Percentiles rank a stretch among this genome's conserved stretches.
These are phyloP conservation scores for Sebastes jordani DNA, from an alignment of 2,797 vertebrate species.

Conservation along the genomic window DNA sequence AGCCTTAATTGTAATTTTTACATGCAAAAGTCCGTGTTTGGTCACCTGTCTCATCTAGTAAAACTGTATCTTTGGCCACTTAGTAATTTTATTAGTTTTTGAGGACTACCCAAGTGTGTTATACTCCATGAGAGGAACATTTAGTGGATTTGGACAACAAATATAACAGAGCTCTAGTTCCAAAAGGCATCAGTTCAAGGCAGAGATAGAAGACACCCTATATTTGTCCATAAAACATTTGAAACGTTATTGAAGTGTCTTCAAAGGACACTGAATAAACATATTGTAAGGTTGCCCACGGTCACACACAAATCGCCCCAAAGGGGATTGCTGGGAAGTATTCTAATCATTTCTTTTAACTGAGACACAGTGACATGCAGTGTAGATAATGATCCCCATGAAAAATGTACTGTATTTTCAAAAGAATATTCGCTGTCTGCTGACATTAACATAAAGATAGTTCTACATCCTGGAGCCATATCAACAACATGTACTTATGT, in stretches of 20 bases:
- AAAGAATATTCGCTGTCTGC: conserved; percentile 75
- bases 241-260: conserved; percentile 71
- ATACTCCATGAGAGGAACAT: neutral
- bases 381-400: conserved; percentile 81
- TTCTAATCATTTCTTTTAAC: conserved; percentile 78
- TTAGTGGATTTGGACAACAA: conserved; percentile 31
- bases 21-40: neutral
- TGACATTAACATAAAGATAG: conserved; percentile 83
- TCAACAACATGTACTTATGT: conserved; percentile 79
- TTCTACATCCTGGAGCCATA: conserved; percentile 78
- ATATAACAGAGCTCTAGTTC: conserved; percentile 10
- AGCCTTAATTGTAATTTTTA: neutral
- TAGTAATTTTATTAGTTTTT: neutral
- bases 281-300: conserved; percentile 73
- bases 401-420: conserved; percentile 77
- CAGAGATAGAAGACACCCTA: conserved; percentile 51
- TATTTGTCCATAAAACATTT: conserved; percentile 70
- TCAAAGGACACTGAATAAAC: conserved; percentile 75
- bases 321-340: conserved; percentile 74
- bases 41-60: neutral
- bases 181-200: conserved; percentile 43
- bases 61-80: neutral
- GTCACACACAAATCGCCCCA: conserved; percentile 72
- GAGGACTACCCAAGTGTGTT: neutral
- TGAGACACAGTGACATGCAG: conserved; percentile 73